Evolutionary conservation across 2,888 invertebrate species (phyloP).

Genomic region (Proisotoma minuta): DNA sequence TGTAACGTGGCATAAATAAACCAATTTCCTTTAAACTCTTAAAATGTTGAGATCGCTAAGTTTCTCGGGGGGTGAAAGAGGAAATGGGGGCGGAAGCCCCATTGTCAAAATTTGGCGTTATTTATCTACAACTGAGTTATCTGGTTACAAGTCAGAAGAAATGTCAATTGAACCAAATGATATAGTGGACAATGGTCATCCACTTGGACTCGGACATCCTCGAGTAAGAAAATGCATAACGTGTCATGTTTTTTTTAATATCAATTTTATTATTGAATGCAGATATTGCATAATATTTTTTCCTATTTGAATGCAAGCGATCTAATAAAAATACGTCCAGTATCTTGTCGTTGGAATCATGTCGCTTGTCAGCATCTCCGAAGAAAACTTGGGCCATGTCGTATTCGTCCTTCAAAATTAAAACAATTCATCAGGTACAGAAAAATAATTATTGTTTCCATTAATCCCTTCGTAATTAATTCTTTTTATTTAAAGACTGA

Average conservation of each 20-base stretch:
- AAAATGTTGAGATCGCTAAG: constrained; percentile 1
- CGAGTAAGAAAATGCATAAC: constrained; percentile 6
- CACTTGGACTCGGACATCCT: constrained; percentile 29
- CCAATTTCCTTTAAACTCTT: no score
- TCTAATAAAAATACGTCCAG: constrained; percentile 19
- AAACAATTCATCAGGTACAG: constrained; percentile 23
- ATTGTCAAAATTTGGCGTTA: neutral
- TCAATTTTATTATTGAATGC: neutral
- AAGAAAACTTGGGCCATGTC: constrained; percentile 7
- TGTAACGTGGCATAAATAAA: no score
- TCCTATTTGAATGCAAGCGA: constrained; percentile 11
- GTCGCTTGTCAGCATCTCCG: constrained; percentile 21
- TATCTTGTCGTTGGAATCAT: constrained; percentile 34
- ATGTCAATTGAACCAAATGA: neutral
- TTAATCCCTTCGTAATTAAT: no score
- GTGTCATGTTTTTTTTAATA: neutral
- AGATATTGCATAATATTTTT: constrained; percentile 26
- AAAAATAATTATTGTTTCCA: no score
- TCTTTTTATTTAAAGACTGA: no score
- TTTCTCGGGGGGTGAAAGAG: neutral
- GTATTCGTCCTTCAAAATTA: constrained; percentile 24
- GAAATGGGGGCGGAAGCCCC: neutral
- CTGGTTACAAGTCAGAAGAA: neutral
- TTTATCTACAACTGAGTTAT: neutral
- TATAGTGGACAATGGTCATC: constrained; percentile 28